phyloP scores from a whole-genome alignment of 1,140 invertebrate genomes.

The Leptonema lineaticorne region DNA sequence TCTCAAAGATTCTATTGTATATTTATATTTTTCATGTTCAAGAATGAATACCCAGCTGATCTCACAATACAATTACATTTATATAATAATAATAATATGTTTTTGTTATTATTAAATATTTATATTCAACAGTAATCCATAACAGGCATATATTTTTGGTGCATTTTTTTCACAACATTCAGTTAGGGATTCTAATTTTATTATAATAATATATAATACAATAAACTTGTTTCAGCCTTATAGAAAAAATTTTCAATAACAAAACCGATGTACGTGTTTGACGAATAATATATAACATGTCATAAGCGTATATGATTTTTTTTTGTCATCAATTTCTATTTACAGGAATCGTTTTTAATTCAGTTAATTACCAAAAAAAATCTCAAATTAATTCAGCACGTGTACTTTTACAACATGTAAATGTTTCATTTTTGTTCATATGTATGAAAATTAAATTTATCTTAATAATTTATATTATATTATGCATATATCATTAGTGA shows the following conservation, averaged over 20 bases:
- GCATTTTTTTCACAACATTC: conserved; percentile 39
- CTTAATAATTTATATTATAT: too few relatives aligned
- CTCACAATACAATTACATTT: conserved; percentile 29
- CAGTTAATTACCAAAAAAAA: not conserved
- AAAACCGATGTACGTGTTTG: conserved; percentile 8
- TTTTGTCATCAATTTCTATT: not conserved
- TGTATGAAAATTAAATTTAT: not conserved
- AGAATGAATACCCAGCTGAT: conserved; percentile 5
- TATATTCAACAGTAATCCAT: conserved; percentile 17
- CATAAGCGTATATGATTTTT: conserved; percentile 21
- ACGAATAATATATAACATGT: conserved; percentile 7
- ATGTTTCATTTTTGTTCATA: too few relatives aligned
- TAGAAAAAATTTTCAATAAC: conserved; percentile 10
- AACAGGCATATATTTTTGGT: conserved; percentile 36
- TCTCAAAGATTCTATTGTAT: not conserved
- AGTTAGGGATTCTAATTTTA: conserved; percentile 33
- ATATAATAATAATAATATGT: too few relatives aligned
- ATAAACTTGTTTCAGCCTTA: conserved; percentile 36
- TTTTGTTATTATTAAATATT: conserved; percentile 11
- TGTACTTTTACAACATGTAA: too few relatives aligned
- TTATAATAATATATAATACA: not conserved
- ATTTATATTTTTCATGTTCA: not conserved
- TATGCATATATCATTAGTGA: too few relatives aligned
- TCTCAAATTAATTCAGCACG: too few relatives aligned
- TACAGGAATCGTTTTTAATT: not conserved